Base-by-base conservation (phyloP, 2,888 invertebrate species). In the Lasioglossum lativentre region DNA sequence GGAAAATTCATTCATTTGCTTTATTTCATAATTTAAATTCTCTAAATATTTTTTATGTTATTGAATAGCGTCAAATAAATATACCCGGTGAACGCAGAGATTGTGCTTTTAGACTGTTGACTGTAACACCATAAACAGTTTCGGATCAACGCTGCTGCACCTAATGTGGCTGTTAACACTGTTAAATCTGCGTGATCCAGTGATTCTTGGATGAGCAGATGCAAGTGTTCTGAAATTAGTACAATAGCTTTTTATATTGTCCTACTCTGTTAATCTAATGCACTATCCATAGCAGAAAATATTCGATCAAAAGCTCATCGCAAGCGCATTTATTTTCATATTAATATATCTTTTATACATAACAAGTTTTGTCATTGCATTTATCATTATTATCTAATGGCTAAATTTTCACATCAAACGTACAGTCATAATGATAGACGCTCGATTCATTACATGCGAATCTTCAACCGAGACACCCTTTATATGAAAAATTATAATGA, bases 161-260 rank as follows among this genome's bases (percentile, higher is more conserved):
- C 98, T 12, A 98, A 96, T 0, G 98, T 97, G 0, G 97, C 97
- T 0, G 97, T 98, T 8, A 98, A 94, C 23, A 98, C 98, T 0
- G 98, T 97, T 27, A 98, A 95, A 94, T 98, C 98, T 0, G 98
- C 98, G 92, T 98, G 98, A 95, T 98, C 98, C 27, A 98, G 94
- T 0, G 98, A 98, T 94, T 98, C 98, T 95, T 98, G 98, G 0
- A 97, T 97, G 14, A 98, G 93, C 59, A 97, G 96, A 93, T 98
- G 98, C 0, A 98, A 96, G 93, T 98, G 98, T 92, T 97, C 98
- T 96, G 95, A 71, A 92, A 92, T 87, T 56, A 47, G 59, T n/a
- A 2, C 1, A 23, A 19, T 38, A 77, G 1, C 12, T 27, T 19
- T 1, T 56, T 27, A 40, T 27, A 23, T 68, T 19, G 10, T 30